Evolutionary conservation across 1,140 invertebrate species (phyloP).

Genomic region (Aleiodes sp.): DNA sequence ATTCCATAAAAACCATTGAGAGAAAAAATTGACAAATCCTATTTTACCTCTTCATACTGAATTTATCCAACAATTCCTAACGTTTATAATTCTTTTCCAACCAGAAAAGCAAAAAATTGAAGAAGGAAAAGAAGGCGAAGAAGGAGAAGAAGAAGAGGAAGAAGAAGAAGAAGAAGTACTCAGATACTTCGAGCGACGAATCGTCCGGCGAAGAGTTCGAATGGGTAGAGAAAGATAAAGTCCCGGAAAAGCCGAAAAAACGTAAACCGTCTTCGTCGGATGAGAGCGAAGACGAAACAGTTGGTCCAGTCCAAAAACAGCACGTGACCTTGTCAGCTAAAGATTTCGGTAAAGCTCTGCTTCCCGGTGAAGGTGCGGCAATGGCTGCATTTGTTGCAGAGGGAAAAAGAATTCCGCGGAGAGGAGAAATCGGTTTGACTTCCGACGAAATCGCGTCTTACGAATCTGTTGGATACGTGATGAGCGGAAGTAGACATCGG

Average conservation of each 20-base stretch:
- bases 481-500: conserved; percentile 98
- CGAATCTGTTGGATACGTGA: conserved; percentile 96
- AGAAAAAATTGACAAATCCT: no score
- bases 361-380: conserved; percentile 95
- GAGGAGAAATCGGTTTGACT: conserved; percentile 98
- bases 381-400: conserved; percentile 99
- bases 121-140: conserved; percentile 63
- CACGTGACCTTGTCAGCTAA: conserved; percentile 78
- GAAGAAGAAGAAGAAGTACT: conserved; percentile 57
- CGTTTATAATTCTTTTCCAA: conserved; percentile 20
- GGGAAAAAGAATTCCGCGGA: conserved; percentile 96
- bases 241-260: conserved; percentile 41
- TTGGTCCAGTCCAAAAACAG: conserved; percentile 78
- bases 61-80: not conserved
- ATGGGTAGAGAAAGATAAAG: conserved; percentile 76
- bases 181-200: conserved; percentile 47
- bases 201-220: conserved; percentile 62
- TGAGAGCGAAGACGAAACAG: conserved; percentile 67
- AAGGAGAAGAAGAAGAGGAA: conserved; percentile 58
- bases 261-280: conserved; percentile 54
- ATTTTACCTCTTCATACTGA: not conserved
- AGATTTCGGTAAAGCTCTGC: conserved; percentile 88
- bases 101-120: conserved; percentile 65
- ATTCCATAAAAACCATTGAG: no score
- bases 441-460: conserved; percentile 94